Base-by-base conservation (phyloP, 2,888 invertebrate genomes). In the Caenorhabditis macrosperma region DNA sequence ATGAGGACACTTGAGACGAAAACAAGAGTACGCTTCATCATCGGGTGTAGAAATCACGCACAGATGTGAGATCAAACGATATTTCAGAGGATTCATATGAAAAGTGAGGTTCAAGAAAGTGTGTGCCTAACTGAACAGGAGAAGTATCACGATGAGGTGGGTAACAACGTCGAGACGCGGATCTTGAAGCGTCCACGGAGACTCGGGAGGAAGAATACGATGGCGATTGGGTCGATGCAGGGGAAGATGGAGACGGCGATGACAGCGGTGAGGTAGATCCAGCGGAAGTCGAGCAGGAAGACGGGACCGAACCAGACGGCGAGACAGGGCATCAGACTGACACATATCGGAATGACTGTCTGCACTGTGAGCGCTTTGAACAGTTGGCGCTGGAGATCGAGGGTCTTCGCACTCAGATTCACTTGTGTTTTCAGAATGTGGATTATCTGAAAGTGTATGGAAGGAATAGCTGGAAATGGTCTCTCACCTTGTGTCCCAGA, bases 291-390 rank as follows among this genome's bases (percentile, higher is more conserved):
- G 44, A 44, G 38, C 50, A 50, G 50, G 9, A 67, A 30, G 12
- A 41, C 35, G 12, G 59, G 46, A 7, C 7, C 35, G 35, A 46
- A 59, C 55, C 55, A 68, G 20, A 44, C 41, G 22, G 38, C 48
- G 9, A 68, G 22, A 35, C 59, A 68, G n/a, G 68, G 68, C 1
- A 30, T 12, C 17, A 68, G 44, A 22, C 67, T 57, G 22, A 67
- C 33, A 26, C 41, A 41, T 20, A 41, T 57, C 9, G 67, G 67
- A 22, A 68, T 68, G 50, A 68, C 7, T 2, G 68, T 68, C 33
- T 57, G 59, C 10, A 68, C 38, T 1, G 41, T 15, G 12, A 67
- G 46, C 1, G 67, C 67, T 46, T 41, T 55, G 46, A 67, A 67
- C 5, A 67, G 20, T 48, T 67, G 55, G 20, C 41, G 26, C 15